These are phyloP conservation scores for Indicator maculatus DNA, from an alignment of 2,113 vertebrate species.

Conservation along the genomic window DNA sequence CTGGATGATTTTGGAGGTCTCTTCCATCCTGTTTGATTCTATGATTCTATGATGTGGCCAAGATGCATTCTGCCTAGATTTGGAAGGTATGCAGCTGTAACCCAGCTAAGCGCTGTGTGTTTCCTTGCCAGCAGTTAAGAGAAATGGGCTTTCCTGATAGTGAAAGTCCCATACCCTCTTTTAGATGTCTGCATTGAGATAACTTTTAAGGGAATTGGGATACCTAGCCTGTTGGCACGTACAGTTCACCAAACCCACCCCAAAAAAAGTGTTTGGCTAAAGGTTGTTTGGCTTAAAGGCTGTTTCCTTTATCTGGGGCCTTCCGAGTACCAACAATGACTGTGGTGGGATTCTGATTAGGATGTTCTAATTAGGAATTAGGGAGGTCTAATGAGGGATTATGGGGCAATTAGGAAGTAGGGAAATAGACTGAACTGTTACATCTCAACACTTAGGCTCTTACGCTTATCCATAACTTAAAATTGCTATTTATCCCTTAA, in stretches of 20 bases:
- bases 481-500: slow-evolving; percentile 38
- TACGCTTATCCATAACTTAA: slow-evolving; percentile 31
- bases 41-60: background rate
- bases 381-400: background rate
- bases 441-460: background rate
- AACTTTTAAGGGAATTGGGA: background rate
- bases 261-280: background rate
- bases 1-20: too few species aligned
- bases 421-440: background rate
- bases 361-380: slow-evolving; percentile 31
- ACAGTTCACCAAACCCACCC: background rate
- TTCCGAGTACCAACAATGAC: background rate
- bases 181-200: background rate
- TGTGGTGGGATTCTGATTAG: background rate
- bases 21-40: too few species aligned
- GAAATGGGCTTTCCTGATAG: background rate
- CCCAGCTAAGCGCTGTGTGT: fast-evolving
- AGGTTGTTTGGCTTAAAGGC: background rate
- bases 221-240: background rate
- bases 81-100: background rate
- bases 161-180: background rate
- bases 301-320: background rate
- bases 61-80: background rate
- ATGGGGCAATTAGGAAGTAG: background rate
- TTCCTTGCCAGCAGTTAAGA: background rate